Evolutionary conservation across 2,888 invertebrate species (phyloP).

Genomic region (Eilema griseolum): DNA sequence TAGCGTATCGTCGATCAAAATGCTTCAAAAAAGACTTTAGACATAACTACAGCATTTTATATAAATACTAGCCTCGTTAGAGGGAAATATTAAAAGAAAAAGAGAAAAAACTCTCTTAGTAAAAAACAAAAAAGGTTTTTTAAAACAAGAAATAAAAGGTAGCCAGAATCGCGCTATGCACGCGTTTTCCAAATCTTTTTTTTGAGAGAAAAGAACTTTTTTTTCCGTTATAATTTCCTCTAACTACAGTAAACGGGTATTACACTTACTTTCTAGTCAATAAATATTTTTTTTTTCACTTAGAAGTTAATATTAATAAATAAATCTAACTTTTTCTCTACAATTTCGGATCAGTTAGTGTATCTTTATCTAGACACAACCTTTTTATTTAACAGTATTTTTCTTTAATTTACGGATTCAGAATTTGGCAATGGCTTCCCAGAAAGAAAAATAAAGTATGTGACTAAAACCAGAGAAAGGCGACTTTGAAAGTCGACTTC

Average conservation of each 20-base stretch:
- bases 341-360: conserved; percentile 72
- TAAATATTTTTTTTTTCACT: conserved; percentile 85
- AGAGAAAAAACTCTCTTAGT: conserved; percentile 50
- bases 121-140: conserved; percentile 16
- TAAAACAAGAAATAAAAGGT: conserved; percentile 24
- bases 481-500: conserved; percentile 58
- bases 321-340: conserved; percentile 81
- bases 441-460: conserved; percentile 58
- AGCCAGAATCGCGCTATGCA: conserved; percentile 52
- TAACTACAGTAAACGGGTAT: conserved; percentile 84
- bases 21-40: conserved; percentile 79
- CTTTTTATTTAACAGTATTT: conserved; percentile 79
- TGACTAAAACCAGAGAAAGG: conserved; percentile 58
- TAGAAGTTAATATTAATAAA: conserved; percentile 75
- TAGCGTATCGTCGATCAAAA: conserved; percentile 68
- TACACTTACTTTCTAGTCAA: conserved; percentile 76
- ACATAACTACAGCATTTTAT: conserved; percentile 54
- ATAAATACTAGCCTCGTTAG: conserved; percentile 58
- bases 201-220: conserved; percentile 54
- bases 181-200: conserved; percentile 50
- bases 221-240: conserved; percentile 55
- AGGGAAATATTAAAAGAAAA: conserved; percentile 50
- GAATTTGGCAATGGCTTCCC: conserved; percentile 80
- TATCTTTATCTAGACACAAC: conserved; percentile 85
- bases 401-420: conserved; percentile 65